Base-by-base conservation (phyloP, 2,113 vertebrate genomes). In the Pica pica region DNA sequence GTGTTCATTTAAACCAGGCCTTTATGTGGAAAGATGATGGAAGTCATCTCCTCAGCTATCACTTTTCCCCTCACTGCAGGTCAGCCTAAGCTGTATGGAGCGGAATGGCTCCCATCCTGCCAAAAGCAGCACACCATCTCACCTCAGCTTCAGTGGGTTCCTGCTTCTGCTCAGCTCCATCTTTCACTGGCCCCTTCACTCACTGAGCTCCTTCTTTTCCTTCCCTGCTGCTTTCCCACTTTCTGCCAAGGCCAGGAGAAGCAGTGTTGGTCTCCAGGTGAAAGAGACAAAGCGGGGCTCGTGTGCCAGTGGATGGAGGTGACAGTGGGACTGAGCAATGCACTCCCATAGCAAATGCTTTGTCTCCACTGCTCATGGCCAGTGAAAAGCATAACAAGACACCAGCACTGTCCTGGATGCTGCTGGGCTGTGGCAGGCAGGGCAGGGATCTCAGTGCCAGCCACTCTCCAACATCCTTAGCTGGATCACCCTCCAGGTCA, bases 191-290 rank as follows among this genome's bases (percentile, higher is more conserved):
- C 20, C 63, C 17, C 22, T 47, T 47, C 26, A 8, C 30, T 92
- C 53, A 37, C 35, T 73, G 30, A 55, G 35, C 52, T 67, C 6
- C 28, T 33, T 68, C 76, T 70, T 84, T 68, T 78, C 19, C 31
- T 76, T 61, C 39, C 8, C 30, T 42, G 16, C 50, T 53, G 13
- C n/a, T 84, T 78, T 53, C 28, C 24, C 35, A 17, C 41, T 64
- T 65, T 33, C 52, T 53, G 20, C 60, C 61, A 46, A 42, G 49
- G 56, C 42, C 46, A 41, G 68, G 47, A 52, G 55, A 69, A 83
- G 64, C 3, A 2, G 4, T 20, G 56, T 14, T 61, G 22, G 49
- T 71, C 28, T 52, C 23, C 1, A 0, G 35, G 39, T 1, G 0
- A 22, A 39, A 53, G 41, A 64, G 52, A 60, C 64, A 49, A 26